These are phyloP conservation scores for Menura novaehollandiae DNA, from an alignment of 2,113 vertebrate genomes.

Conservation along the genomic window DNA sequence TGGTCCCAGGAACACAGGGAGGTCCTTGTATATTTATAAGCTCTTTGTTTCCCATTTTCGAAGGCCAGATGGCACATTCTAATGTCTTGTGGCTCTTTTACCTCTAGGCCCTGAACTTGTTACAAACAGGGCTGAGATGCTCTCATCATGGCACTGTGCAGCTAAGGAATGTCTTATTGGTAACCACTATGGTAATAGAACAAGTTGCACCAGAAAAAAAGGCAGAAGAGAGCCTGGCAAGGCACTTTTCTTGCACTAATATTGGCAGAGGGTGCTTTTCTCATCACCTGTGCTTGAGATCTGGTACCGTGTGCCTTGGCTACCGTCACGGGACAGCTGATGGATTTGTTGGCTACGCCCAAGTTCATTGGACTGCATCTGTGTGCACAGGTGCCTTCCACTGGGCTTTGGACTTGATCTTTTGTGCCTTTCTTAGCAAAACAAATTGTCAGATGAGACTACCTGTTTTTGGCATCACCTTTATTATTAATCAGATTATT, in stretches of 20 bases:
- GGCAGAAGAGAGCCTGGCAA: not conserved
- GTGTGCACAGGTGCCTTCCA: not conserved
- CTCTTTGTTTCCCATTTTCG: not conserved
- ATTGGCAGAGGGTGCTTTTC: not conserved
- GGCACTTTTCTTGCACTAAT: not conserved
- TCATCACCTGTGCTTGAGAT: not conserved
- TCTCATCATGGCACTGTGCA: not conserved
- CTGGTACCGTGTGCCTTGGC: not conserved
- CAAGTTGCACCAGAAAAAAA: not conserved
- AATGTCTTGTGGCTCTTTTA: not conserved
- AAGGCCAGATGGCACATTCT: not conserved
- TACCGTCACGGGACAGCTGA: not conserved
- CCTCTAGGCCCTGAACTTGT: not conserved
- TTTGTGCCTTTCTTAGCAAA: not conserved
- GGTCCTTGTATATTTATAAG: not conserved
- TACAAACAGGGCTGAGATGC: not conserved
- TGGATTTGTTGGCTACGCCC: not conserved
- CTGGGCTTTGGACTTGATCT: not conserved
- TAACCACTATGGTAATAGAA: rapidly evolving
- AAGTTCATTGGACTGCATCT: not conserved
- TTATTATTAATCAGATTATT: not conserved
- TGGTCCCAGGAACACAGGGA: not conserved
- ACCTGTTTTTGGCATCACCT: not conserved
- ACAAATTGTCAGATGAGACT: not conserved
- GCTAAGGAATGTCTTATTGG: not conserved